Conservation (phyloP, 2,888 invertebrate species). For the Heliconius ethilla region DNA sequence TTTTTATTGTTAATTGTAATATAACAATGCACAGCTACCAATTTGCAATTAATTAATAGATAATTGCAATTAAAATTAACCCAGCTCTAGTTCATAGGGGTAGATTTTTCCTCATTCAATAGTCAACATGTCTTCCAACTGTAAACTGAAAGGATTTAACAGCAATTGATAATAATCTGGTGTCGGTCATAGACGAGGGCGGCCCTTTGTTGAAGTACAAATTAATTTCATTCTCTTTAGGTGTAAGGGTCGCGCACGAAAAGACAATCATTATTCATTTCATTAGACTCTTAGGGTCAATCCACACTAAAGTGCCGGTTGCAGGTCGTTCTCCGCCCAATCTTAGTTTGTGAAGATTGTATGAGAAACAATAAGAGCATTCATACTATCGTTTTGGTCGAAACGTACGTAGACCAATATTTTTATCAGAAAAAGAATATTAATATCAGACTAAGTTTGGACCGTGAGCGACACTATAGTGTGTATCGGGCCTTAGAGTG, state of each 20-base stretch:
- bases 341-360: no score
- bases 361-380: no score
- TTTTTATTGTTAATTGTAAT: background rate
- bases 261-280: constrained; percentile 66
- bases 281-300: constrained; percentile 41
- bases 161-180: constrained; percentile 52
- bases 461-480: no score
- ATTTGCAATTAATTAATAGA: no score
- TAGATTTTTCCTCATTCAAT: background rate
- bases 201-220: constrained; percentile 74
- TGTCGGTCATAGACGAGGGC: background rate
- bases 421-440: no score
- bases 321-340: no score
- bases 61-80: no score
- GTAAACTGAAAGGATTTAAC: constrained; percentile 55
- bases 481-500: constrained; percentile 34
- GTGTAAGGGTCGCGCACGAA: constrained; percentile 63
- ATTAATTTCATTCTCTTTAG: constrained; percentile 74
- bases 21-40: no score
- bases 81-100: background rate
- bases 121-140: background rate
- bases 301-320: background rate
- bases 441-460: no score
- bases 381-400: no score
- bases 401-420: no score